These are phyloP conservation scores for Leptodactylus fallax DNA, from an alignment of 2,797 vertebrate species.

Conservation along the genomic window DNA sequence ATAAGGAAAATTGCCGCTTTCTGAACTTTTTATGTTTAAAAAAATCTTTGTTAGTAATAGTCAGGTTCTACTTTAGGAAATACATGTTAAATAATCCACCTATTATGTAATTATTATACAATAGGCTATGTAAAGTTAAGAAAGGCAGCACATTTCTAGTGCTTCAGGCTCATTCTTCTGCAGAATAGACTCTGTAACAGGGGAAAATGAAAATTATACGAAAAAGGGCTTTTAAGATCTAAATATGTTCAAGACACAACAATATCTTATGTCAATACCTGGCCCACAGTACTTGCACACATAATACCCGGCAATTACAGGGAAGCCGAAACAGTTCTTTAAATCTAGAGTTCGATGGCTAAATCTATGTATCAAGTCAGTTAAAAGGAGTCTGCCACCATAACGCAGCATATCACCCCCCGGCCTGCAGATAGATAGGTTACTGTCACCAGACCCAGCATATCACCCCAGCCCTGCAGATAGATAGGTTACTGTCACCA, in stretches of 20 bases:
- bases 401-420: too few species aligned
- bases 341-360: background rate
- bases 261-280: slow-evolving; percentile 15
- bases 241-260: slow-evolving; percentile 31
- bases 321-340: background rate
- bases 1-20: slow-evolving; percentile 25
- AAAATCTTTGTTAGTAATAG: slow-evolving; percentile 36
- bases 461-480: too few species aligned
- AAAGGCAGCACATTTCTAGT: background rate
- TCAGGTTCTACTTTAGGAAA: slow-evolving; percentile 31
- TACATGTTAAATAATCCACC: slow-evolving; percentile 27
- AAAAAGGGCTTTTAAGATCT: slow-evolving; percentile 2
- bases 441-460: too few species aligned
- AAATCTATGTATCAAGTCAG: background rate
- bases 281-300: background rate
- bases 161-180: slow-evolving; percentile 17
- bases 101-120: slow-evolving; percentile 44
- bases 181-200: background rate
- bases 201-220: background rate
- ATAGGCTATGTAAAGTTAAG: slow-evolving; percentile 26
- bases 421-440: too few species aligned
- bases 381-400: background rate
- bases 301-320: background rate
- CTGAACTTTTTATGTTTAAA: slow-evolving; percentile 14
- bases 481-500: too few species aligned